Percentiles rank a stretch among this genome's conserved stretches.
Conservation (phyloP, 1,140 invertebrate species). For the Forficula auricularia region DNA sequence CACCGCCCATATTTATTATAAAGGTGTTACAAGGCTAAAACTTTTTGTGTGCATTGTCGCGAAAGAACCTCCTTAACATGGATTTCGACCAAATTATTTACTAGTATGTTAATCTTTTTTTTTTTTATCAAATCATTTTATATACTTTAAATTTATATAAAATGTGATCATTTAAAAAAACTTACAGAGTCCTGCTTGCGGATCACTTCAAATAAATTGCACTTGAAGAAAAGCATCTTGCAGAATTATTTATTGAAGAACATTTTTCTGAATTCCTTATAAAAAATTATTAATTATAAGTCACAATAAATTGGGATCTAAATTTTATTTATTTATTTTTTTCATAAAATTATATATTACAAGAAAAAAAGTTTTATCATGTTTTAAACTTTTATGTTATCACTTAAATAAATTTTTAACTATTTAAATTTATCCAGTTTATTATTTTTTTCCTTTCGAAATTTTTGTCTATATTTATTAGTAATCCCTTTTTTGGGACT, state of each 20-base stretch:
- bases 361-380: conserved; percentile 7
- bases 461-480: conserved; percentile 19
- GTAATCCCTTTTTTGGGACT: conserved; percentile 25
- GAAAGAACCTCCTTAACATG: too few relatives aligned
- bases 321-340: neutral
- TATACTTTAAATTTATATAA: conserved; percentile 16
- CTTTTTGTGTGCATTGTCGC: too few relatives aligned
- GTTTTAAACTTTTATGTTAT: neutral
- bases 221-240: conserved; percentile 28
- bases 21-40: too few relatives aligned
- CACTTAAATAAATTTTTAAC: neutral
- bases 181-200: conserved; percentile 24
- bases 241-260: conserved; percentile 28
- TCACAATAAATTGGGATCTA: too few relatives aligned
- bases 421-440: too few relatives aligned
- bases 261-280: conserved; percentile 2
- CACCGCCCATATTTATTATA: too few relatives aligned
- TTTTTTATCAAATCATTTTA: conserved; percentile 14
- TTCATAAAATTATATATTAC: conserved; percentile 1
- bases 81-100: conserved; percentile 9
- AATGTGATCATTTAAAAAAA: conserved; percentile 21
- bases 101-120: conserved; percentile 9
- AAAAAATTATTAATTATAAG: conserved; percentile 20
- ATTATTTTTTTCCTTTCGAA: neutral
- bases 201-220: conserved; percentile 23